Evolutionary conservation across 2,113 vertebrate species (phyloP), one percentile per base, ranked within the genome.

Genomic region (Leucosticte australis): DNA sequence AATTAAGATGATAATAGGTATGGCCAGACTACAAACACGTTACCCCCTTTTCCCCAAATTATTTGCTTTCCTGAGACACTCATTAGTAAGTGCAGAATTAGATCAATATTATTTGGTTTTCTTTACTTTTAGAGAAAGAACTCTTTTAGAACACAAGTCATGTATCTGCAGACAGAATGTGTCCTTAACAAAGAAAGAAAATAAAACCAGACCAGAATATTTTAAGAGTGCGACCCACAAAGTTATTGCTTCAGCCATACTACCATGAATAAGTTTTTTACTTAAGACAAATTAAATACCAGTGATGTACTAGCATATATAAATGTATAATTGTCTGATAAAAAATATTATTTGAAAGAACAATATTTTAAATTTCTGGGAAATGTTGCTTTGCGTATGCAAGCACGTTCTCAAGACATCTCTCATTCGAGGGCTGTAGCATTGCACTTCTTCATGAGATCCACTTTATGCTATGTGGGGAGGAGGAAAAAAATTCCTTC

Each of bases 61-160:
- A 70, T 88, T 91, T 92, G 41, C 41, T 89, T 85, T 92, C 60
- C 50, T 60, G 64, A 89, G 70, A 75, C 5, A 15, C 31, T 82
- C 5, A 0, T 65, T 84, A 88, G n/a, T 22, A 94, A 93, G 50
- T 55, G 60, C 16, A 83, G 62, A 87, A 83, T 37, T 59, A 85
- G 56, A 96, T 94, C 87, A 89, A 92, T 90, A 89, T 15, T 83
- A 81, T 96, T 88, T 88, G 79, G 67, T 88, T 94, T 95, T 70
- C 30, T 84, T 91, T 87, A 70, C 33, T 78, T 80, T 79, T 57
- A 44, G 65, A 89, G 69, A 79, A 83, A 70, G 33, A 50, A 69
- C 5, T 83, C 50, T 74, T 90, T 81, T 46, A 46, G 65, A 65
- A 65, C 89, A 89, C 59, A 65, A 75, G 52, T 80, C 12, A 4